Evolutionary conservation across 2,797 vertebrate genomes (phyloP), one percentile per base, ranked within the genome.

Genomic region (Acipenser oxyrinchus): DNA sequence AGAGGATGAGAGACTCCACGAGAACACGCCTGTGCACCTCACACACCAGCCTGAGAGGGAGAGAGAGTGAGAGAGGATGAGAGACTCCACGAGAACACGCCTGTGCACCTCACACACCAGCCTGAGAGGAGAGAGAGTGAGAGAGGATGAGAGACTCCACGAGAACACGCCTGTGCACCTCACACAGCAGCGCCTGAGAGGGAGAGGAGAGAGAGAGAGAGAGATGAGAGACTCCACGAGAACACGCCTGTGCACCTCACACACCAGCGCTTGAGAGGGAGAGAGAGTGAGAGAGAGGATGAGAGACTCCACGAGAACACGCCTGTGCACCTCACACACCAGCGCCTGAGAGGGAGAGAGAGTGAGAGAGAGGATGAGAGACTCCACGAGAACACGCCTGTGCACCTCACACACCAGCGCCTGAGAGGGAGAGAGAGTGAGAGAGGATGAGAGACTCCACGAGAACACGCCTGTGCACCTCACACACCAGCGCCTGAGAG

Each of bases 1-100:
- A 60, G 12, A n/a, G n/a, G n/a, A n/a, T n/a, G n/a, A 95, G 82
- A n/a, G 95, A 94, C 73, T 62, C n/a, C 15, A 11, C 15, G 48
- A 15, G 57, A 51, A 95, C 93, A 0, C 87, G 79, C 0, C 92
- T 87, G 79, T 96, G 94, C n/a, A 95, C 75, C 72, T 95, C 12
- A 48, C 50, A 64, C 13, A 48, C 49, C 18, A 61, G 10, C 8
- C 48, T 1, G n/a, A 50, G 59, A 60, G 58, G 50, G 23, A 6
- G 10, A 11, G 11, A 8, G 13, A 55, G 50, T 65, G 52, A 10
- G 9, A 60, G 12, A n/a, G n/a, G n/a, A n/a, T n/a, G n/a, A n/a
- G n/a, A n/a, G n/a, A n/a, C n/a, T 62, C n/a, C 15, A 11, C 15
- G 48, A 15, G 57, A n/a, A n/a, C n/a, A n/a, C n/a, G n/a, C n/a